Evolutionary conservation across 2,113 vertebrate genomes (phyloP), one percentile per base, ranked within the genome.

Genomic region (Podiceps cristatus): DNA sequence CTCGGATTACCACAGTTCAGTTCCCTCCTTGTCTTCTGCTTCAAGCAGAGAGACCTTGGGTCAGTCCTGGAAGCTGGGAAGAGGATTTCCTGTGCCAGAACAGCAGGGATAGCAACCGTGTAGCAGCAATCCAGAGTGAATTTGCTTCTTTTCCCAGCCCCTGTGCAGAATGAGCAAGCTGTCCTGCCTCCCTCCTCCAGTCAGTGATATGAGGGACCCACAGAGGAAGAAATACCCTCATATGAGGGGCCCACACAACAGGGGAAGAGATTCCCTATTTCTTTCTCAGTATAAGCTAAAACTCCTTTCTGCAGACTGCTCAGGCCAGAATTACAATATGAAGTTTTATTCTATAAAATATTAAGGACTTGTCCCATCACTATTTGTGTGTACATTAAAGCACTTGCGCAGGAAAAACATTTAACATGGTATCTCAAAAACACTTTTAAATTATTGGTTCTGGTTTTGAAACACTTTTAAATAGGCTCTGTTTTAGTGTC

Each of bases 91-190:
- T 0, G 0, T n/a, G 27, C 49, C 62, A 72, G 44, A 68, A 5
- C 25, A 59, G 42, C 24, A 88, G 35, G 6, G 10, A 62, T 10
- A 84, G 19, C 6, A 3, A 2, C 42, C 50, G 18, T 0, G 1
- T 4, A 73, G 37, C 68, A 91, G 37, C 9, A 63, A 50, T 2
- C 13, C 0, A 2, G n/a, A 86, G 8, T 0, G 1, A 69, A 83
- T 52, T 75, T 47, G 33, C 7, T 63, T 62, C n/a, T 79, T 27
- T 63, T 59, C 23, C 19, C 47, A 71, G 25, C 4, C 56, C 17
- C 50, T 50, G 10, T 23, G 37, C 11, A 62, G n/a, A 66, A 33
- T 27, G 45, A n/a, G 33, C 0, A 0, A 76, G 7, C 24, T 80
- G 29, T 27, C 24, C 45, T 47, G 37, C 11, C n/a, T 77, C 25